These are phyloP conservation scores for Eptatretus atami DNA, from an alignment of 2,797 vertebrate genomes.

Conservation along the genomic window DNA sequence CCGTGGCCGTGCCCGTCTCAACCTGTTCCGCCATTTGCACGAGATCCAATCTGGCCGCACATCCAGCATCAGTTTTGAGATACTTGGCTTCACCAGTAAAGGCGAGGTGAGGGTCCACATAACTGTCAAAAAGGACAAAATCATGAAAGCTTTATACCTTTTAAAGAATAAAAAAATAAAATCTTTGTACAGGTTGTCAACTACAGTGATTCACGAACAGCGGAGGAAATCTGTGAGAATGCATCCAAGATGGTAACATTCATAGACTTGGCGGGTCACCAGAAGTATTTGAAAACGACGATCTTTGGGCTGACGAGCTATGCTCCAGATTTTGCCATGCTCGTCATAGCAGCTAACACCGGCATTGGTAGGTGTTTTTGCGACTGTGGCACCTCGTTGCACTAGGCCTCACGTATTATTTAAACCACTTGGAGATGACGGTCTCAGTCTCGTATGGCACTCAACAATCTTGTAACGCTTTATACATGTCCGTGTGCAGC, in stretches of 20 bases:
- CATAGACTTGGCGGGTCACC: slow-evolving; percentile 76
- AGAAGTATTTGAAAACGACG: slow-evolving; percentile 86
- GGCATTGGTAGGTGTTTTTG: slow-evolving; percentile 39
- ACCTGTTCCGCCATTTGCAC: slow-evolving; percentile 77
- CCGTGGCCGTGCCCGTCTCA: slow-evolving; percentile 54
- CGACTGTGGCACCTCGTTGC: no score
- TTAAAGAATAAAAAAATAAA: neutral
- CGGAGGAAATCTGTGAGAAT: slow-evolving; percentile 81
- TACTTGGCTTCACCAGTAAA: slow-evolving; percentile 89
- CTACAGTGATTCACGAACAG: slow-evolving; percentile 73
- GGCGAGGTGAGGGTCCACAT: slow-evolving; percentile 46
- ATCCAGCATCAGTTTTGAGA: slow-evolving; percentile 91
- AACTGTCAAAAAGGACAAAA: neutral
- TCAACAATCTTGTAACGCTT: no score
- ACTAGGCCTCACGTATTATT: slow-evolving; percentile 9
- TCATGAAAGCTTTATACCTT: neutral
- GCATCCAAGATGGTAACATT: slow-evolving; percentile 98
- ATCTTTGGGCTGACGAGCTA: slow-evolving; percentile 89
- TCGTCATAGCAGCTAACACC: slow-evolving; percentile 80
- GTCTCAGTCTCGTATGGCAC: neutral
- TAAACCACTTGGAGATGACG: neutral
- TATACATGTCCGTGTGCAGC: slow-evolving; percentile 15
- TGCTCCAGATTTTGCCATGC: slow-evolving; percentile 75
- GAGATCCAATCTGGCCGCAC: slow-evolving; percentile 85
- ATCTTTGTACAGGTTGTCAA: slow-evolving; percentile 39